phyloP scores from a whole-genome alignment of 2,113 vertebrate species.

The Pogonocichla stellata region DNA sequence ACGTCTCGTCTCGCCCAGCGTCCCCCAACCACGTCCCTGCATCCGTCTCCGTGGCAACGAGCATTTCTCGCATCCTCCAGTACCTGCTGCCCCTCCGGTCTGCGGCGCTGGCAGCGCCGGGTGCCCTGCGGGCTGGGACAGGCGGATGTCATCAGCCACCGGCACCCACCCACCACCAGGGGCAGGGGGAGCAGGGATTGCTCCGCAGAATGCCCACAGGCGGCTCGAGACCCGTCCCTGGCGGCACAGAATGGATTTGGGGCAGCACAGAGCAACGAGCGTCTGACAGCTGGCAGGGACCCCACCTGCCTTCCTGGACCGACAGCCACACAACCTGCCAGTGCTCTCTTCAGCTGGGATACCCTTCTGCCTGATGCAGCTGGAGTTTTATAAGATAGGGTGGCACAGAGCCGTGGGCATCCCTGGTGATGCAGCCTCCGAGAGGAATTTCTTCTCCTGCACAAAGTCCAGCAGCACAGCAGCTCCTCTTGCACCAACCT shows the following conservation, averaged over 20 bases:
- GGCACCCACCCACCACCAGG: fast-evolving
- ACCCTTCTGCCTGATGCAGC: neutral
- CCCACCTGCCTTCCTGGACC: neutral
- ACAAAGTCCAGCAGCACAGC: neutral
- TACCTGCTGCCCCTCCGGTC: neutral
- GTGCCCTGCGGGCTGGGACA: neutral
- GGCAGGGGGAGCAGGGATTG: neutral
- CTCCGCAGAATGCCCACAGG: neutral
- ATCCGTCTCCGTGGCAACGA: conserved; percentile 53
- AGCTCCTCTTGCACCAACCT: neutral
- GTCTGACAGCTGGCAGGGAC: neutral
- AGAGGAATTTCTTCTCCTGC: neutral
- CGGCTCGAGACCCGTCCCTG: neutral
- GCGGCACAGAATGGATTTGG: neutral
- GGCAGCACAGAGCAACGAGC: neutral
- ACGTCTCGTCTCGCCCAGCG: neutral
- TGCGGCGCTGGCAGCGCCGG: fast-evolving
- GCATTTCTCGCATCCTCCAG: neutral
- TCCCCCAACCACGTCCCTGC: neutral
- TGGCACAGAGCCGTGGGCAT: neutral
- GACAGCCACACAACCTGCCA: neutral
- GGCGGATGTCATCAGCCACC: neutral
- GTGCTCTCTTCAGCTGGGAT: fast-evolving
- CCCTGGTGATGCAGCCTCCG: fast-evolving
- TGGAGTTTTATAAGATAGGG: neutral